Conservation (phyloP, 2,797 vertebrate species). For the Merluccius polli region DNA sequence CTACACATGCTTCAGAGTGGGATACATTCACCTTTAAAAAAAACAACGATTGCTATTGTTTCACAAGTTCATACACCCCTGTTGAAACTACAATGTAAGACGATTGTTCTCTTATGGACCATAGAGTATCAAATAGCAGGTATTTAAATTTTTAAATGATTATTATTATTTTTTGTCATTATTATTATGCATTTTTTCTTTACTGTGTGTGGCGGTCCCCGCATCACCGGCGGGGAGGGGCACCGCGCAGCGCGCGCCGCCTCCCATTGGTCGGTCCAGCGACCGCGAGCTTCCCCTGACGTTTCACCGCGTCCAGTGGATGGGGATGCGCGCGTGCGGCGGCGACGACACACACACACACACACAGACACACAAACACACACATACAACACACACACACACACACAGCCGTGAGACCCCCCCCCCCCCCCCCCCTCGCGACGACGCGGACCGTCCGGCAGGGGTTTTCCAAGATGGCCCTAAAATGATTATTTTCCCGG, state of each 20-base stretch:
- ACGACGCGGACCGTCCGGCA: not conserved
- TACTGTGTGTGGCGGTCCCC: not conserved
- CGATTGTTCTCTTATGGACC: not conserved
- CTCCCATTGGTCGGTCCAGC: not conserved
- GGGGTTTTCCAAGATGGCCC: not conserved
- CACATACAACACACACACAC: too few species aligned
- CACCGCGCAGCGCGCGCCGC: not conserved
- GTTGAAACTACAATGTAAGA: too few species aligned
- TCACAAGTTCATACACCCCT: not conserved
- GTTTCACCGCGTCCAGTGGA: not conserved
- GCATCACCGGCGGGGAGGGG: not conserved
- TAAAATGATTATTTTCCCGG: not conserved
- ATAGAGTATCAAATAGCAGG: not conserved
- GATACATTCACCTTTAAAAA: too few species aligned
- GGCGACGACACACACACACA: too few species aligned
- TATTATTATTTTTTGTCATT: too few species aligned
- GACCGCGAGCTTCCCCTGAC: not conserved
- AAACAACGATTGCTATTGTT: too few species aligned
- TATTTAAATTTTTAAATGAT: too few species aligned
- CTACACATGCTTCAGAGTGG: too few species aligned
- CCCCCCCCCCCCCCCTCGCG: not conserved
- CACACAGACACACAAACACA: too few species aligned
- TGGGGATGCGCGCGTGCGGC: not conserved
- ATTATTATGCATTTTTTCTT: not conserved
- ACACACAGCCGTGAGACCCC: too few species aligned